Evolutionary conservation across 2,797 vertebrate species (phyloP), one percentile per base, ranked within the genome.

Genomic region (Luscinia luscinia): DNA sequence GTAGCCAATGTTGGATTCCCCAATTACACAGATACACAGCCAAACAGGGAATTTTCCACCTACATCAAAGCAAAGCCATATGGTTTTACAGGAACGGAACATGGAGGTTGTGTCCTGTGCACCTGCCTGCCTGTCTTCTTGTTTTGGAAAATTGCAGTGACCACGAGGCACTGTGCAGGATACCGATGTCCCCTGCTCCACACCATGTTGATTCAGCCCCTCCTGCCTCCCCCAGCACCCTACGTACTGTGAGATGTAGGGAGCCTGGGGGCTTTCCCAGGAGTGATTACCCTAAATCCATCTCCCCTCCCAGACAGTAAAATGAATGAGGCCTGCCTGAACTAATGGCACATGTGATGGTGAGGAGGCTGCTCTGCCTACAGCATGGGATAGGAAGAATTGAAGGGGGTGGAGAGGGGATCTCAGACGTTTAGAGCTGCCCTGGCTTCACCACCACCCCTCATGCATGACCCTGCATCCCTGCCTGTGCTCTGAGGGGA

Each of bases 1-100:
- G 0, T 8, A 85, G 59, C 43, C 2, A 0, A 15, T 14, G 0
- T 27, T 57, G 73, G 75, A 67, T 27, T 76, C 78, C 68, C 46
- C 40, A 32, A 15, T 26, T 40, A 34, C 26, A 22, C 36, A 66
- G 30, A 72, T 69, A 59, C 57, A 69, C 0, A 9, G 69, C 74
- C 87, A 95, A 86, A 96, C 26, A 82, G 89, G 83, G 91, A 95
- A 95, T 93, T 97, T 97, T 96, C 96, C 96, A 96, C 24, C 67
- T 49, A 84, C 62, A 96, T 97, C 95, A 95, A 96, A 97, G 95
- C 59, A 52, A 41, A 87, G 23, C 30, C 22, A 0, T 1, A 20
- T 1, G 12, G 9, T 86, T 95, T 90, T 86, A 52, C 48, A 57
- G 67, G 67, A 75, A 79, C 0, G 0, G 81, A 49, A 86, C 34